Percentiles rank a stretch among this genome's conserved stretches.
These are phyloP conservation scores for Penaeus japonicus DNA, from an alignment of 1,140 invertebrate species.

Conservation along the genomic window DNA sequence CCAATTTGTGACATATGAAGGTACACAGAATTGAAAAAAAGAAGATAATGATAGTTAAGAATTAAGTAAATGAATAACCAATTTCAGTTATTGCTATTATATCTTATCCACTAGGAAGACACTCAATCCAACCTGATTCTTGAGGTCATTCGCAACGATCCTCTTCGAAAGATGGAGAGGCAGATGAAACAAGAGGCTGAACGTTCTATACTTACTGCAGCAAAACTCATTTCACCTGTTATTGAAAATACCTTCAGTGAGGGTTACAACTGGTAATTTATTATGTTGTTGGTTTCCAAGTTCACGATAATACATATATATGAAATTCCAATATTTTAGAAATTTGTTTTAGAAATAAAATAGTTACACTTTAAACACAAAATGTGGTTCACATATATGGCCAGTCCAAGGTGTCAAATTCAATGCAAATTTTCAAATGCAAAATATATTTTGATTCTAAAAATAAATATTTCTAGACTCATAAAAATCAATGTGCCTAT, in stretches of 20 bases:
- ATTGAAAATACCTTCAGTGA: slow-evolving; percentile 81
- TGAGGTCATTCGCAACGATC: slow-evolving; percentile 82
- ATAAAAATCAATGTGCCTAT: too few relatives aligned
- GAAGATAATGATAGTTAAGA: neutral
- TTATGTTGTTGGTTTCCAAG: neutral
- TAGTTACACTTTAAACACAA: too few relatives aligned
- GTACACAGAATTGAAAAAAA: too few relatives aligned
- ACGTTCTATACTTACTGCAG: slow-evolving; percentile 84
- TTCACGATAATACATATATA: neutral
- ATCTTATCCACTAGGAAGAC: slow-evolving; percentile 53
- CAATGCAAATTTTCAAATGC: too few relatives aligned
- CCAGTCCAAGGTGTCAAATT: too few relatives aligned
- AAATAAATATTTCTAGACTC: too few relatives aligned
- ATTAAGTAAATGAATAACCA: too few relatives aligned
- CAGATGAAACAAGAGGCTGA: slow-evolving; percentile 81
- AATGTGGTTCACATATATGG: too few relatives aligned
- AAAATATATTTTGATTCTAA: too few relatives aligned
- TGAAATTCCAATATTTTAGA: neutral
- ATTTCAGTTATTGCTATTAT: neutral
- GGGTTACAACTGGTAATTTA: slow-evolving; percentile 77
- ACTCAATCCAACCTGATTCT: slow-evolving; percentile 71
- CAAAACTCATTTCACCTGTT: slow-evolving; percentile 90
- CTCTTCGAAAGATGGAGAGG: slow-evolving; percentile 79
- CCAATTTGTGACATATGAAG: too few relatives aligned
- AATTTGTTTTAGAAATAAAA: too few relatives aligned